These are phyloP conservation scores for Dipodomys merriami DNA, from an alignment of 2,113 vertebrate genomes.

Conservation along the genomic window DNA sequence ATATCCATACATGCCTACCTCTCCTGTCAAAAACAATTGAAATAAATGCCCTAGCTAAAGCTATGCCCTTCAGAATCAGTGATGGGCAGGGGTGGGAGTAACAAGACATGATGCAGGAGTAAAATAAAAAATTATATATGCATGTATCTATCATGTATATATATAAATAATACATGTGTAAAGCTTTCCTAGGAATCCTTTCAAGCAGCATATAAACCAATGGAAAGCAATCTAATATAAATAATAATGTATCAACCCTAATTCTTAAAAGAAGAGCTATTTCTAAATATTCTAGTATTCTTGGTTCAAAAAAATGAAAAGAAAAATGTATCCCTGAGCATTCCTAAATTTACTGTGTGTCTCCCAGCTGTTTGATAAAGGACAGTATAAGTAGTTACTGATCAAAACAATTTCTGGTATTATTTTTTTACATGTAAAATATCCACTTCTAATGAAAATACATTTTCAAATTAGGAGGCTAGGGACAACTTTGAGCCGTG, in stretches of 20 bases:
- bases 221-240: background rate
- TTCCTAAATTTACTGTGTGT: background rate
- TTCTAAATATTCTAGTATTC: background rate
- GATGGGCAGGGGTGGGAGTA: fast-evolving
- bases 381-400: background rate
- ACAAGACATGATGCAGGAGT: background rate
- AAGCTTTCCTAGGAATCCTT: background rate
- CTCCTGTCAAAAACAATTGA: no score
- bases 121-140: background rate
- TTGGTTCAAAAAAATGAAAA: conserved; percentile 28
- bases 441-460: background rate
- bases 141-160: background rate
- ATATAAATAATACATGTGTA: background rate
- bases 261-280: background rate
- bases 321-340: background rate
- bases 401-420: background rate
- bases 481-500: background rate
- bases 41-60: background rate
- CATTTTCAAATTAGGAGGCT: background rate
- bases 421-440: background rate
- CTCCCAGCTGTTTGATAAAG: background rate
- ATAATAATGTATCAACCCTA: background rate
- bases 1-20: no score
- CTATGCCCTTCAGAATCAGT: background rate
- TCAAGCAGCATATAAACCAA: background rate